These are phyloP conservation scores for Endotricha flammealis DNA, from an alignment of 2,888 invertebrate genomes.

Conservation along the genomic window DNA sequence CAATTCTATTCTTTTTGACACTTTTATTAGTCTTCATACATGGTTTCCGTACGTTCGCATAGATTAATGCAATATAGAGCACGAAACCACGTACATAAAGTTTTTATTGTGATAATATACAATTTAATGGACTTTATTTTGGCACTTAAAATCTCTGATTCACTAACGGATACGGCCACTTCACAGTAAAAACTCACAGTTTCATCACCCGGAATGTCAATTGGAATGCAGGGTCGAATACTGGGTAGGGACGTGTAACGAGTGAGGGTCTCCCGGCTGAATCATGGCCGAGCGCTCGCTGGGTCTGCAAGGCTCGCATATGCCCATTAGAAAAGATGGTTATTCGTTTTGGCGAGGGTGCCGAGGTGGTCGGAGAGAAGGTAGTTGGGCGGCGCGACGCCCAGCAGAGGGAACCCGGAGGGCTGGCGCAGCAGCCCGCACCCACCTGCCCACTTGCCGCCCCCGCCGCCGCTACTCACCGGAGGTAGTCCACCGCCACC, in stretches of 20 bases:
- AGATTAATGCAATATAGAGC: conserved; percentile 45
- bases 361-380: conserved; percentile 81
- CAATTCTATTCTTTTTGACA: conserved; percentile 29
- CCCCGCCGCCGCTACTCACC: conserved; percentile 52
- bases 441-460: conserved; percentile 79
- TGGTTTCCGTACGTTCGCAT: conserved; percentile 26
- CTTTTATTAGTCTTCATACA: conserved; percentile 36
- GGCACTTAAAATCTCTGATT: conserved; percentile 51
- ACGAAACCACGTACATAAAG: conserved; percentile 38
- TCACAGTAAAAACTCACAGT: conserved; percentile 27
- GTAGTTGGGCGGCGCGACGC: conserved; percentile 79
- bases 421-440: conserved; percentile 81
- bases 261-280: conserved; percentile 7
- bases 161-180: conserved; percentile 29
- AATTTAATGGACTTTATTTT: conserved; percentile 63
- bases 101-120: conserved; percentile 49
- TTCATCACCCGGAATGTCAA: conserved; percentile 19
- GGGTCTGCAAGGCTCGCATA: conserved; percentile 35
- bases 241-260: conserved; percentile 13
- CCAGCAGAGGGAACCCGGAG: conserved; percentile 78
- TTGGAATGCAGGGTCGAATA: conserved; percentile 20
- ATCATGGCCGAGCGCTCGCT: conserved; percentile 8
- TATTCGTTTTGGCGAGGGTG: conserved; percentile 78
- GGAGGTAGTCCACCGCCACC: conserved; percentile 50
- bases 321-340: conserved; percentile 80